phyloP scores from a whole-genome alignment of 2,888 invertebrate species.

The Bursaphelenchus okinawaensis region DNA sequence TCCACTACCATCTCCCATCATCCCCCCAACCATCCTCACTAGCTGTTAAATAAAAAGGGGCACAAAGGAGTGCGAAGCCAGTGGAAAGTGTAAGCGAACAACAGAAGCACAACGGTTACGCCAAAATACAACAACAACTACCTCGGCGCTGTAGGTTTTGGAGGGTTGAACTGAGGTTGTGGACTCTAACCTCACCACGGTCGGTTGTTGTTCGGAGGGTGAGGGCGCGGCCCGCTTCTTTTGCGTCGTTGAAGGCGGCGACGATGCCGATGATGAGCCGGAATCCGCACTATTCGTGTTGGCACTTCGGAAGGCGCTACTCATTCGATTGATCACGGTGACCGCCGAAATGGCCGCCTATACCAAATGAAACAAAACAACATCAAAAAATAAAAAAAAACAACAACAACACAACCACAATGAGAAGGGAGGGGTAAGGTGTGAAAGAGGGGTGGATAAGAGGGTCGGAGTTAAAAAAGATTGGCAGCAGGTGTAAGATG shows the following conservation, averaged over 20 bases:
- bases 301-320: constrained; percentile 32
- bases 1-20: background rate
- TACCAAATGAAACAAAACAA: constrained; percentile 12
- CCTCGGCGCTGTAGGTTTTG: background rate
- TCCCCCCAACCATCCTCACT: no score
- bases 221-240: constrained; percentile 11
- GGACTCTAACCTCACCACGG: background rate
- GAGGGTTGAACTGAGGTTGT: background rate
- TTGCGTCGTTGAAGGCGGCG: constrained; percentile 9
- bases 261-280: constrained; percentile 15
- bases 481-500: background rate
- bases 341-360: constrained; percentile 57
- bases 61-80: background rate
- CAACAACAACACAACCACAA: constrained; percentile 4
- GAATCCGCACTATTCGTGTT: constrained; percentile 24
- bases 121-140: background rate
- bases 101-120: background rate
- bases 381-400: constrained; percentile 21
- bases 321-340: constrained; percentile 55
- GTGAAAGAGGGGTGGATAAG: background rate
- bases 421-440: background rate
- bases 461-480: background rate
- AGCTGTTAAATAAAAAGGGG: background rate
- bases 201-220: background rate
- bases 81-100: background rate